A percentile compares a stretch with the other conserved stretches of the same genome.
phyloP scores from a whole-genome alignment of 2,888 invertebrate species.

The Limnephilus auricula region DNA sequence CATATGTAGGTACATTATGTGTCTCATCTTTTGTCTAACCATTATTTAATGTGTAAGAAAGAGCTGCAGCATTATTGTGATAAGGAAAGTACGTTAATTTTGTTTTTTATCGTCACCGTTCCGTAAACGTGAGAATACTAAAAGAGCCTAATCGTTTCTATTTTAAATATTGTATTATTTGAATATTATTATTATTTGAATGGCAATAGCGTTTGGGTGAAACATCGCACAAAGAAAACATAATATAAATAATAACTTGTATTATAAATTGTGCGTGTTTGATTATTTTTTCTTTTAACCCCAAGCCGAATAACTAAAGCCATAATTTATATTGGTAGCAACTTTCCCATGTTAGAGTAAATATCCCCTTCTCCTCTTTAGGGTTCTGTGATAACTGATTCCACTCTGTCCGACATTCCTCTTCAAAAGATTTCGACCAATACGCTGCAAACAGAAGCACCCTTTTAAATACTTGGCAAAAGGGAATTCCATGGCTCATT shows the following conservation, averaged over 20 bases:
- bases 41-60: too few species aligned
- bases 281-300: not conserved
- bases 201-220: too few species aligned
- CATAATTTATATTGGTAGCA: not conserved
- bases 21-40: too few species aligned
- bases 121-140: too few species aligned
- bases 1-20: too few species aligned
- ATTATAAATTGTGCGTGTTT: not conserved
- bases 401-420: not conserved
- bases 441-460: slow-evolving; percentile 10
- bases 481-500: not conserved
- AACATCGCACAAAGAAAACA: not conserved
- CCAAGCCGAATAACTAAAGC: not conserved
- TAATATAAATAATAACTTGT: not conserved
- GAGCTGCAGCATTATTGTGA: too few species aligned
- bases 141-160: too few species aligned
- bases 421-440: not conserved
- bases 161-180: too few species aligned
- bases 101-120: too few species aligned
- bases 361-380: not conserved
- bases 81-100: too few species aligned
- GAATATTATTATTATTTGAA: too few species aligned
- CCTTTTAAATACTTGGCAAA: slow-evolving; percentile 25
- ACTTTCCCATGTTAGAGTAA: not conserved
- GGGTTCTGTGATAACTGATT: not conserved